phyloP scores from a whole-genome alignment of 2,113 vertebrate species.

The Pungitius pungitius region DNA sequence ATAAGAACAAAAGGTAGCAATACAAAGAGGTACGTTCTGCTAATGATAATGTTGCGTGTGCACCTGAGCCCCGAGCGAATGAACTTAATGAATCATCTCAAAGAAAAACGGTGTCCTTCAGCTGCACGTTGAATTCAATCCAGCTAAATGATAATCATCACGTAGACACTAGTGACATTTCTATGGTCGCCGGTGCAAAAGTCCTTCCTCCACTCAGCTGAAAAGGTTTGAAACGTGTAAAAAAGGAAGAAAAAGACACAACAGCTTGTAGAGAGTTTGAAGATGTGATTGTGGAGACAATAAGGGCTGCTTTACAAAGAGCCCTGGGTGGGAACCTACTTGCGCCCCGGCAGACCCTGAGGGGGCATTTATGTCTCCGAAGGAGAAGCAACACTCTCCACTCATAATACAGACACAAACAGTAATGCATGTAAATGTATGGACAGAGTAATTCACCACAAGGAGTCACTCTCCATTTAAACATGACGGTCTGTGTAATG shows the following conservation, averaged over 20 bases:
- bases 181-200: background rate
- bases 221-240: background rate
- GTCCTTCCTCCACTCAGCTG: conserved; percentile 4
- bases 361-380: background rate
- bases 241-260: background rate
- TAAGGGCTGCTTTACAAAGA: conserved; percentile 9
- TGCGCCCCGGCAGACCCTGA: conserved; percentile 2
- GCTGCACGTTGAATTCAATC: background rate
- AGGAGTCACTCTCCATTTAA: conserved; percentile 57
- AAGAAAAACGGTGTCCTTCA: conserved; percentile 1
- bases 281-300: background rate
- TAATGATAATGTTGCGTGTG: background rate
- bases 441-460: conserved; percentile 35
- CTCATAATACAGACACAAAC: conserved; percentile 36
- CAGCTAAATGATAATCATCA: background rate
- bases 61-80: background rate
- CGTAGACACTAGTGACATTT: background rate
- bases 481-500: conserved; percentile 59
- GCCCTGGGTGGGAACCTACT: background rate
- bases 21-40: background rate
- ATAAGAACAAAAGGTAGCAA: background rate
- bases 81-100: background rate
- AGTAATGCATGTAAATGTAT: conserved; percentile 53
- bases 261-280: background rate
- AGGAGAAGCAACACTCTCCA: background rate